phyloP scores from a whole-genome alignment of 2,113 vertebrate species.

The Notothenia rossii region DNA sequence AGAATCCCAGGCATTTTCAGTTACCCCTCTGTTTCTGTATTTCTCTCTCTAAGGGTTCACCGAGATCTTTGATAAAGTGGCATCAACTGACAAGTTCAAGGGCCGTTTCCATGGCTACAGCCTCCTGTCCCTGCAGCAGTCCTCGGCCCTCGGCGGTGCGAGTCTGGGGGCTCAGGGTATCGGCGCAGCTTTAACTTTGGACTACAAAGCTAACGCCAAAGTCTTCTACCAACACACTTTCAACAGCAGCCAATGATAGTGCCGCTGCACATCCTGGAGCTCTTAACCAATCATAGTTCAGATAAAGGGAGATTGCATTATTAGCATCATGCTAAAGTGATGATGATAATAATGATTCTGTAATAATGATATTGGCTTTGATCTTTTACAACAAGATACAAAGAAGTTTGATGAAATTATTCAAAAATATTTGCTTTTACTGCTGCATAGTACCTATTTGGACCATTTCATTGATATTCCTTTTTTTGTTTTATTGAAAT shows the following conservation, averaged over 20 bases:
- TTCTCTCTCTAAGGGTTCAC: constrained; percentile 84
- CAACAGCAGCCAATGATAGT: constrained; percentile 56
- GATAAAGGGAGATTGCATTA: background rate
- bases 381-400: background rate
- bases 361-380: background rate
- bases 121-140: constrained; percentile 85
- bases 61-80: constrained; percentile 77
- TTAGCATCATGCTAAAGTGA: background rate
- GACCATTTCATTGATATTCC: background rate
- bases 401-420: background rate
- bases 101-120: constrained; percentile 86
- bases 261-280: background rate
- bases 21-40: background rate
- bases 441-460: background rate
- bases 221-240: constrained; percentile 90
- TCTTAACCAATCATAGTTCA: background rate
- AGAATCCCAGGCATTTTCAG: background rate
- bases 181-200: constrained; percentile 80
- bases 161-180: constrained; percentile 85
- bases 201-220: constrained; percentile 80
- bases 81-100: constrained; percentile 49
- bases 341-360: background rate
- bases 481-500: background rate
- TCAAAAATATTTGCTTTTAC: background rate
- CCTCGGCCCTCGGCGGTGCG: constrained; percentile 90